A percentile compares a stretch with the other conserved stretches of the same genome.
Conservation (phyloP, 2,113 vertebrate species). For the rat (Rattus norvegicus) region GRCr8 NC_086021.1:171949501-171950000, state of each 20-base stretch:
- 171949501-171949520: background rate
- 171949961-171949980: too few species aligned
- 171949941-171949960: too few species aligned
- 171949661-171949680: too few species aligned
- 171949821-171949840: background rate
- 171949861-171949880: background rate
- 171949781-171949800: background rate
- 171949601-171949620: too few species aligned
- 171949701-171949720: background rate
- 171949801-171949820: background rate
- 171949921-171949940: too few species aligned
- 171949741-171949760: background rate
- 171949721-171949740: background rate
- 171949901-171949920: too few species aligned
- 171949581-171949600: too few species aligned
- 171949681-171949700: background rate
- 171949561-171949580: too few species aligned
- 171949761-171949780: background rate
- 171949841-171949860: background rate
- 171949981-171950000: too few species aligned
- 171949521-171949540: background rate
- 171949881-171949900: background rate
- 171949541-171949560: background rate
- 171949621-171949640: too few species aligned
- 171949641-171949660: too few species aligned